Percentiles rank a stretch among this genome's conserved stretches.
phyloP scores from a whole-genome alignment of 1,140 invertebrate species.

The Dysdera silvatica region DNA sequence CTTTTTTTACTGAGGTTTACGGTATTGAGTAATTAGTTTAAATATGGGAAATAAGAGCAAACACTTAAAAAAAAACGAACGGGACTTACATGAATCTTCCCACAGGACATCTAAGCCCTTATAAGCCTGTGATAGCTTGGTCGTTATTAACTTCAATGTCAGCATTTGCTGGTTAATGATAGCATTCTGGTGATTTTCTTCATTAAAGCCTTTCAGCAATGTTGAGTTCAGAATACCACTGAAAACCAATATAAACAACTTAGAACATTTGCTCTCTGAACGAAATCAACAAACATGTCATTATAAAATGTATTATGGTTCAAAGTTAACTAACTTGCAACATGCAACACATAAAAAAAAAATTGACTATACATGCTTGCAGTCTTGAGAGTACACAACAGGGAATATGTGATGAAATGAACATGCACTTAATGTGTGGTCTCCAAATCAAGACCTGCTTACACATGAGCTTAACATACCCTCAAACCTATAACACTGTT shows the following conservation, averaged over 20 bases:
- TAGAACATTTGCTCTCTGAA: conserved; percentile 57
- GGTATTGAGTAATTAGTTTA: too few species aligned
- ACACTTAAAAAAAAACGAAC: neutral
- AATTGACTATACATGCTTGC: neutral
- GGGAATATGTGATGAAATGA: too few species aligned
- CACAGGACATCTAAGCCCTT: conserved; percentile 85
- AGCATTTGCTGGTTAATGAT: conserved; percentile 65
- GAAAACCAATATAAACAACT: conserved; percentile 59
- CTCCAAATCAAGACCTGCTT: too few species aligned
- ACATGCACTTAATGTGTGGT: too few species aligned
- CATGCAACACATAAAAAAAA: neutral
- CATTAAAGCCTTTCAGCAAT: neutral
- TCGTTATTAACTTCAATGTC: conserved; percentile 66
- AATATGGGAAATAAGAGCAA: neutral
- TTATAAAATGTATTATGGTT: neutral
- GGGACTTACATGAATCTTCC: conserved; percentile 40
- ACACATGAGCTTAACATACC: too few species aligned
- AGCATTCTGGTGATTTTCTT: conserved; percentile 39
- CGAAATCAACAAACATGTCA: neutral
- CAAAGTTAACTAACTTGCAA: neutral
- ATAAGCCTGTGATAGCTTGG: conserved; percentile 72
- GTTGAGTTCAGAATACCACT: conserved; percentile 35
- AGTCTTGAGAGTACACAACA: too few species aligned
- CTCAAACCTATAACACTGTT: too few species aligned
- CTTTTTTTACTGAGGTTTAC: too few species aligned